Evolutionary conservation across 2,113 vertebrate species (phyloP).

Genomic region (Cairina moschata): DNA sequence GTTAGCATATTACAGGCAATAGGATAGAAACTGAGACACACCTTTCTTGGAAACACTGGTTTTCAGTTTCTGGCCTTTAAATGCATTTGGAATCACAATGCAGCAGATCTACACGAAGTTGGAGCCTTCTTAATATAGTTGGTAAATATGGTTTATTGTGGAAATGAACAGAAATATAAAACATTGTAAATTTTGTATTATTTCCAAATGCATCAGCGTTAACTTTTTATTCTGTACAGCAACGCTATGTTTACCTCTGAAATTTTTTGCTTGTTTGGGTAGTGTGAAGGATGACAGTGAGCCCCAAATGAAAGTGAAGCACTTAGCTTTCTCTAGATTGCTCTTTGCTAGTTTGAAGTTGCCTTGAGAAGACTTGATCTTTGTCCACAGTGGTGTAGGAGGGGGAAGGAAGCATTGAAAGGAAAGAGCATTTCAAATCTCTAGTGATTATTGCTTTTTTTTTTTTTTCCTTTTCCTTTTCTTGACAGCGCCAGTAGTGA

Average conservation of each 20-base stretch:
- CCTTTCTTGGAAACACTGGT: neutral
- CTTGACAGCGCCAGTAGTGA: neutral
- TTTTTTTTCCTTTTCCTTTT: neutral
- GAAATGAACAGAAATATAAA: neutral
- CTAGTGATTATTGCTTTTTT: neutral
- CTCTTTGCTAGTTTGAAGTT: neutral
- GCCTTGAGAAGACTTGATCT: neutral
- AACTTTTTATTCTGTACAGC: neutral
- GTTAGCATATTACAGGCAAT: neutral
- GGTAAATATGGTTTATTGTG: neutral
- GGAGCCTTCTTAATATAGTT: neutral
- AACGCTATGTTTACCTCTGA: neutral
- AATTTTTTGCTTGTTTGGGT: neutral
- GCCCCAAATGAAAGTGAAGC: neutral
- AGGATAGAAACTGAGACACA: neutral
- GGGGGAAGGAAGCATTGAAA: neutral
- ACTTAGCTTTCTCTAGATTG: neutral
- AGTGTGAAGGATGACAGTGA: neutral
- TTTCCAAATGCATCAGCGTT: neutral
- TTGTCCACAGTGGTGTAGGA: neutral
- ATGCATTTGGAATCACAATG: neutral
- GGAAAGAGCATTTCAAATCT: neutral
- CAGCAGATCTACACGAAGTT: neutral
- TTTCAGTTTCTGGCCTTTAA: neutral
- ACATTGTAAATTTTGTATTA: neutral